A percentile compares a stretch with the other conserved stretches of the same genome.
These are phyloP conservation scores for Zygaena filipendulae DNA, from an alignment of 2,888 invertebrate genomes.

Conservation along the genomic window DNA sequence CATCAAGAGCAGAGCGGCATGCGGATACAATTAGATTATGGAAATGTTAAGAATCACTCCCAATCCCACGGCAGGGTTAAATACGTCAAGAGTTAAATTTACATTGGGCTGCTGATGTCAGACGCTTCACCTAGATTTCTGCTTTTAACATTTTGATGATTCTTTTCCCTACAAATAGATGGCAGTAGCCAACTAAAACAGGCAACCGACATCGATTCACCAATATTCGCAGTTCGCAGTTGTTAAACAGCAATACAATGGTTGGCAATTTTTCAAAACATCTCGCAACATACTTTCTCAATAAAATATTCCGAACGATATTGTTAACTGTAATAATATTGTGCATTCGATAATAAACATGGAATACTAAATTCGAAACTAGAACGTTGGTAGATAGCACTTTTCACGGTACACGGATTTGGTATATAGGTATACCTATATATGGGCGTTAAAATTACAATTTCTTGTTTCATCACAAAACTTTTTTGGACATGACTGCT, in stretches of 20 bases:
- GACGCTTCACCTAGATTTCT: slow-evolving; percentile 63
- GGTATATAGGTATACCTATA: no score
- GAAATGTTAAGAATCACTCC: slow-evolving; percentile 19
- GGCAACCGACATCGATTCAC: slow-evolving; percentile 12
- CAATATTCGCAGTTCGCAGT: no score
- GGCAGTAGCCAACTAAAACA: slow-evolving; percentile 41
- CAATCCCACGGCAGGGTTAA: slow-evolving; percentile 24
- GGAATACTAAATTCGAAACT: no score
- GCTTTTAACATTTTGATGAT: slow-evolving; percentile 39
- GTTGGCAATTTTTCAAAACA: neutral
- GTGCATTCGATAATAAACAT: no score
- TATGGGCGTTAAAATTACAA: no score
- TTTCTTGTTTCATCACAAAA: no score
- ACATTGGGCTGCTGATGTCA: slow-evolving; percentile 60
- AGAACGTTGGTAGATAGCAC: no score
- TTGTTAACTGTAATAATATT: no score
- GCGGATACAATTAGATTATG: slow-evolving; percentile 39
- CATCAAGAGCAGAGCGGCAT: no score
- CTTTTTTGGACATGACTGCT: no score
- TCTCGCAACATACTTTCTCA: neutral
- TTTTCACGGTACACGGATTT: no score
- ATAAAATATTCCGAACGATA: no score
- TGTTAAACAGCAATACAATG: neutral
- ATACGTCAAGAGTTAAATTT: slow-evolving; percentile 65
- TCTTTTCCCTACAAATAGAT: slow-evolving; percentile 46